A percentile compares a stretch with the other conserved stretches of the same genome.
Conservation (phyloP, 2,888 invertebrate genomes). For the Lissocephala sabroskyi region DNA sequence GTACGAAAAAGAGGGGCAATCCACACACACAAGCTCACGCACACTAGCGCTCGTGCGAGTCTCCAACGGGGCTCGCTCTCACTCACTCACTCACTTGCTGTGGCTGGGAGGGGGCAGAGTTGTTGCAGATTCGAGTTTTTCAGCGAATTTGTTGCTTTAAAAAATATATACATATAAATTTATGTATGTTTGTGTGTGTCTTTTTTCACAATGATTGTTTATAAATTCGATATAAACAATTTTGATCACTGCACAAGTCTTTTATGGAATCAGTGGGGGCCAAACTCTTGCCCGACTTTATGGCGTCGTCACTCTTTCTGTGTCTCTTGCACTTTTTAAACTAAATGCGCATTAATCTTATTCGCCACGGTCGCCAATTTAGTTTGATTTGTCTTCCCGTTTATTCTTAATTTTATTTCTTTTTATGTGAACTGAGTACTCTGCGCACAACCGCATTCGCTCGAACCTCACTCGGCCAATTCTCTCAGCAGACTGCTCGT, state of each 20-base stretch:
- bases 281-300: not conserved
- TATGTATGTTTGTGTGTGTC: constrained; percentile 30
- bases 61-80: constrained; percentile 24
- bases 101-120: constrained; percentile 10
- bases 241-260: no score
- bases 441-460: constrained; percentile 17
- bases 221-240: constrained; percentile 53
- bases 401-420: constrained; percentile 5
- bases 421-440: constrained; percentile 10
- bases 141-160: constrained; percentile 22
- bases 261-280: not conserved
- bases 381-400: constrained; percentile 9
- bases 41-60: no score
- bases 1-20: constrained; percentile 24
- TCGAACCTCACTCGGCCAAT: constrained; percentile 26
- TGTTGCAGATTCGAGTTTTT: constrained; percentile 17
- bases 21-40: not conserved
- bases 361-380: constrained; percentile 3
- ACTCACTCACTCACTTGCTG: constrained; percentile 3
- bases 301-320: not conserved
- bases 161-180: constrained; percentile 17
- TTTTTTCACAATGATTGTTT: no score
- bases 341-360: not conserved
- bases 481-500: constrained; percentile 33
- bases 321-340: not conserved